Base-by-base conservation (phyloP, 2,113 vertebrate species). In the Heteronetta atricapilla region DNA sequence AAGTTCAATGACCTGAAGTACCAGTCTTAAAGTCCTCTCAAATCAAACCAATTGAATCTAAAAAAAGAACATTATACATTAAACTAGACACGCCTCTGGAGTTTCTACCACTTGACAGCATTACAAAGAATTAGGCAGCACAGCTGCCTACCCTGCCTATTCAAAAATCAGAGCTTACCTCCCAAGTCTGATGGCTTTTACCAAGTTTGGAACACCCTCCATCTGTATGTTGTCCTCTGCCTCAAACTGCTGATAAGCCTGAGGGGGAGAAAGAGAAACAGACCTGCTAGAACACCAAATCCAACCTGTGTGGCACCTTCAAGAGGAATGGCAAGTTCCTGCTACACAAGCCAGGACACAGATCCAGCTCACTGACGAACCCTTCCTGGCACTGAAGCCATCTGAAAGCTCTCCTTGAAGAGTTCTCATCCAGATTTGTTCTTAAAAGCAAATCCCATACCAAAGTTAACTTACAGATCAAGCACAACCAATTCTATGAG, bases 191-290 rank as follows among this genome's bases (percentile, higher is more conserved):
- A 97, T 96, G 98, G 97, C 97, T 96, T 98, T 95, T 98, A 97
- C 96, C 97, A 98, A 98, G 97, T 97, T 97, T 98, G 98, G 97
- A 96, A 97, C 97, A 98, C 97, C 97, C 97, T 98, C 96, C 98
- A 97, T 97, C 97, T 95, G 93, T 97, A 92, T 98, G 98, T 86
- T 97, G 98, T 98, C 98, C 97, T 98, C 98, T 97, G 97, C 98
- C 98, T 97, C 97, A 98, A 97, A 97, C 84, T 97, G 97, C 97
- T 98, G 97, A 98, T 96, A 98, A 97, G 98, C 98, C 98, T 98
- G 97, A 75, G 97, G 98, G 96, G 97, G 95, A 98, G 98, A 98
- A 97, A 98, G 97, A 98, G 97, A 98, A 98, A 98, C 97, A 98
- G 81, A 98, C 98, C 98, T 94, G 96, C 97, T 98, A 98, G 98